Percentiles rank a stretch among this genome's conserved stretches.
phyloP scores from a whole-genome alignment of 2,113 vertebrate species.

The Callospermophilus lateralis region DNA sequence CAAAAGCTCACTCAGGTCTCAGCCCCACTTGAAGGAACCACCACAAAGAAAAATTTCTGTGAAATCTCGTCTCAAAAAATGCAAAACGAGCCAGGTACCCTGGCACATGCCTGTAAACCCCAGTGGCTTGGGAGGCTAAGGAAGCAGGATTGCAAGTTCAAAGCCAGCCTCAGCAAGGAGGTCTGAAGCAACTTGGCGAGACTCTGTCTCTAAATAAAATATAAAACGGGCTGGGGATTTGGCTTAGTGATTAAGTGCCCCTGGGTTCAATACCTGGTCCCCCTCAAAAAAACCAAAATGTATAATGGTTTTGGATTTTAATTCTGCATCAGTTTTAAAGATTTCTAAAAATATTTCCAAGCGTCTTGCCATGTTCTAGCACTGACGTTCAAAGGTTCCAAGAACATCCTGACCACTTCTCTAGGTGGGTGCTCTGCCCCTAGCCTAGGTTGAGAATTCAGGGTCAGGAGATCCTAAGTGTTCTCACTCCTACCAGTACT shows the following conservation, averaged over 20 bases:
- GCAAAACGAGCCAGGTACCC: too few relatives aligned
- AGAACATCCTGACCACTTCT: not conserved
- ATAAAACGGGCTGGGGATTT: not conserved
- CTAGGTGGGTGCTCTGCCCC: not conserved
- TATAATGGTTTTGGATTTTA: not conserved
- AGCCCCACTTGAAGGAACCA: too few relatives aligned
- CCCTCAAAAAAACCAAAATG: not conserved
- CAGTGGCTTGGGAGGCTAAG: not conserved
- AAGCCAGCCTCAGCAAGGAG: not conserved
- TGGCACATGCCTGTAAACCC: not conserved
- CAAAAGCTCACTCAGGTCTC: not conserved
- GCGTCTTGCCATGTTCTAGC: not conserved
- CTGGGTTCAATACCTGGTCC: not conserved
- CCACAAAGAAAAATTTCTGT: not conserved
- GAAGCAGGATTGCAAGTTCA: not conserved
- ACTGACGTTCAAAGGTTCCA: not conserved
- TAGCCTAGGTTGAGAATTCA: not conserved
- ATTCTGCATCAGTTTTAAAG: not conserved
- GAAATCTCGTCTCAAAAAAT: not conserved
- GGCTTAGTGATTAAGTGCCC: not conserved
- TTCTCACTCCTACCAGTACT: not conserved
- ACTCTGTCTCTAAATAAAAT: not conserved
- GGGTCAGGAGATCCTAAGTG: not conserved
- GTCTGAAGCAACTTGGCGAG: not conserved
- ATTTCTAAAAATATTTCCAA: not conserved